phyloP scores from a whole-genome alignment of 2,888 invertebrate species.

The Lasioglossum lativentre region DNA sequence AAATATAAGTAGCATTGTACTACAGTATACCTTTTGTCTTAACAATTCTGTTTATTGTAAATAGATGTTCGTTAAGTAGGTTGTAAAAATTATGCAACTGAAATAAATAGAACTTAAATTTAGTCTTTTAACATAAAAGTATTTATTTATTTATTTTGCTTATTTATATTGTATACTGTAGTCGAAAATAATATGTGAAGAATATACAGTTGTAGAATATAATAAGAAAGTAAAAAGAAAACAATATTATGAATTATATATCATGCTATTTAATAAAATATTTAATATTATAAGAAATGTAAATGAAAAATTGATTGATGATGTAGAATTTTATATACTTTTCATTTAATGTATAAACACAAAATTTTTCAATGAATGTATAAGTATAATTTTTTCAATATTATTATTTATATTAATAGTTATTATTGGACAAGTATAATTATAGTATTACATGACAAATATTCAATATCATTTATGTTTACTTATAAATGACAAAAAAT shows the following conservation, averaged over 20 bases:
- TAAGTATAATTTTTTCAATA: neutral
- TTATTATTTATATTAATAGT: neutral
- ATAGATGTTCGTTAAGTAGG: neutral
- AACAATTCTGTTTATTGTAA: neutral
- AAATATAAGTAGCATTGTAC: neutral
- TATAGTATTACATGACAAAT: neutral
- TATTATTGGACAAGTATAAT: neutral
- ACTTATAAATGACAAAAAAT: too few relatives aligned
- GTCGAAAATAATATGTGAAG: neutral
- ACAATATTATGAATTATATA: neutral
- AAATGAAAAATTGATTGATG: neutral
- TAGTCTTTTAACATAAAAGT: neutral
- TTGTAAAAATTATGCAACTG: neutral
- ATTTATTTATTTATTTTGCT: neutral
- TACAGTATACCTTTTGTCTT: neutral
- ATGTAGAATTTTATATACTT: neutral
- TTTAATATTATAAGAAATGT: neutral
- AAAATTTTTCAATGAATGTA: neutral
- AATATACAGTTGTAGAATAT: neutral
- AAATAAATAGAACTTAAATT: neutral
- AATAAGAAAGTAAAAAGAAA: neutral
- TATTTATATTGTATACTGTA: neutral
- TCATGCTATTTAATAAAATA: neutral
- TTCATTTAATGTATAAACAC: neutral
- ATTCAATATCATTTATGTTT: neutral